Conservation (phyloP, 2,113 vertebrate genomes). For the Podarcis muralis region DNA sequence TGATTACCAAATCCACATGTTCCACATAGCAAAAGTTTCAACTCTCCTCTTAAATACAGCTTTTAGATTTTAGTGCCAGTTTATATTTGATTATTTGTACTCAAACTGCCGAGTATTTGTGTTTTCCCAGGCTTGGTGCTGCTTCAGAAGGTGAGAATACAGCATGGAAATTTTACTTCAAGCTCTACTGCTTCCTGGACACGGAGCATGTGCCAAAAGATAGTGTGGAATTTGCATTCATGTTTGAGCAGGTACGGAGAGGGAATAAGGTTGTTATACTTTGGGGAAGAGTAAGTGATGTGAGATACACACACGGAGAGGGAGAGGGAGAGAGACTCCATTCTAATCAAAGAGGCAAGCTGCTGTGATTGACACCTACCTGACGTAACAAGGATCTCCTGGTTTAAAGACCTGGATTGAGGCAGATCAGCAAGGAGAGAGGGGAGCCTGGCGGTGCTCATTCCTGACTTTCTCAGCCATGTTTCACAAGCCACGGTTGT, state of each 20-base stretch:
- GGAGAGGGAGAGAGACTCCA: background rate
- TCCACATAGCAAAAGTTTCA: background rate
- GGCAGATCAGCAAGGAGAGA: background rate
- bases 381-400: background rate
- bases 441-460: background rate
- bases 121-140: slow-evolving; percentile 78
- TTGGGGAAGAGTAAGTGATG: background rate
- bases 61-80: background rate
- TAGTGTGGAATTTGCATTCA: slow-evolving; percentile 97
- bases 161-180: slow-evolving; percentile 96
- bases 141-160: slow-evolving; percentile 76
- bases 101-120: background rate
- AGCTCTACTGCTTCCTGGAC: slow-evolving; percentile 98
- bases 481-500: background rate
- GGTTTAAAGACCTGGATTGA: background rate
- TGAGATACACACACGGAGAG: background rate
- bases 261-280: background rate
- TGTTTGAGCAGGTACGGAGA: slow-evolving; percentile 93
- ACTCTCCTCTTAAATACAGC: background rate
- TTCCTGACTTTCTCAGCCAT: background rate
- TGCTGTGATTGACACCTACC: background rate
- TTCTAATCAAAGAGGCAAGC: too few species aligned
- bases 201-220: slow-evolving; percentile 89
- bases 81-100: background rate
- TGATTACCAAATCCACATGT: background rate